Percentiles rank a stretch among this genome's conserved stretches.
Conservation (phyloP, 1,140 invertebrate genomes). For the Ericerus pela region DNA sequence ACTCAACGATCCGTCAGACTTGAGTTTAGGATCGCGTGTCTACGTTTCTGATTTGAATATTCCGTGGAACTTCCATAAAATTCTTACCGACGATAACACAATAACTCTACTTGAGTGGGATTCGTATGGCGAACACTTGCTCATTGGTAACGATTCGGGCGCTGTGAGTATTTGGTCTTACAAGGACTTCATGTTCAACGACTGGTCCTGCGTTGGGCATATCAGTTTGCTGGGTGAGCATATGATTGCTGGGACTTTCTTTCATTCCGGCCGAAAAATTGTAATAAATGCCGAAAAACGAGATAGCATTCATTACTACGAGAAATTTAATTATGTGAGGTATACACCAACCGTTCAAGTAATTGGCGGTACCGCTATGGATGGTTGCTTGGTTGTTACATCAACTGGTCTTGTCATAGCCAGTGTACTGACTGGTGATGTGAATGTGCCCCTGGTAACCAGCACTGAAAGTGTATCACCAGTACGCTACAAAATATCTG, state of each 20-base stretch:
- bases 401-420: conserved; percentile 65
- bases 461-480: conserved; percentile 53
- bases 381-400: conserved; percentile 66
- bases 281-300: conserved; percentile 56
- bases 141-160: conserved; percentile 58
- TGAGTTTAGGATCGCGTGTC: conserved; percentile 58
- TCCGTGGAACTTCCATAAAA: conserved; percentile 65
- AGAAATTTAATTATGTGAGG: conserved; percentile 64
- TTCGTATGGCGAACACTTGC: conserved; percentile 55
- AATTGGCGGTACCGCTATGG: conserved; percentile 66
- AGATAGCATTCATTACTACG: conserved; percentile 60
- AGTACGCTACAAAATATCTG: conserved; percentile 52
- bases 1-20: conserved; percentile 44
- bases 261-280: conserved; percentile 66
- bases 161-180: conserved; percentile 59
- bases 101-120: conserved; percentile 76
- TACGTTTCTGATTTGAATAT: conserved; percentile 76
- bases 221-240: conserved; percentile 53
- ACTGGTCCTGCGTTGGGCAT: conserved; percentile 38
- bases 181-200: conserved; percentile 62
- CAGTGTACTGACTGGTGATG: conserved; percentile 37
- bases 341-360: conserved; percentile 66
- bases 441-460: conserved; percentile 29
- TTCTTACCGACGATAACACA: conserved; percentile 34
- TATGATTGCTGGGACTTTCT: conserved; percentile 63